A percentile compares a stretch with the other conserved stretches of the same genome.
phyloP scores from a whole-genome alignment of 2,888 invertebrate species.

The Amiota mariae region DNA sequence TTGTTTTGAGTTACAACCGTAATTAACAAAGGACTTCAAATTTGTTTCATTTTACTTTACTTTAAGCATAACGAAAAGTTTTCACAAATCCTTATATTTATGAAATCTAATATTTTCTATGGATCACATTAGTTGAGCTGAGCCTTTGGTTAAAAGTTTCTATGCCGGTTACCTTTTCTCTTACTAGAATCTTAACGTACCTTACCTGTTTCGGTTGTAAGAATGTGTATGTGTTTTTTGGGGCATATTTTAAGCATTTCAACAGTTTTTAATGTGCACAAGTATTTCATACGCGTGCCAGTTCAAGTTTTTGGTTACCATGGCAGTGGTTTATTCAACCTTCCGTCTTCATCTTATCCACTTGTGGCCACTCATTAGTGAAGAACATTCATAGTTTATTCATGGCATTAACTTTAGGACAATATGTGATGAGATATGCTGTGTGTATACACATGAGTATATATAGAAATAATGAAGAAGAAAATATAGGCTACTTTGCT shows the following conservation, averaged over 20 bases:
- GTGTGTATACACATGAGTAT: too few relatives aligned
- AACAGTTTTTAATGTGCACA: neutral
- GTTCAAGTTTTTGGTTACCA: too few relatives aligned
- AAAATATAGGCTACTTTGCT: neutral
- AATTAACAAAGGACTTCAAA: constrained; percentile 23
- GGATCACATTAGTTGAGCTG: neutral
- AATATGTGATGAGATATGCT: too few relatives aligned
- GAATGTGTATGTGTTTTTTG: neutral
- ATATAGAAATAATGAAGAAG: neutral
- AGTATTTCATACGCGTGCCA: neutral
- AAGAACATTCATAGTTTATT: too few relatives aligned
- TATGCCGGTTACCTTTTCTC: neutral
- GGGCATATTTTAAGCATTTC: neutral
- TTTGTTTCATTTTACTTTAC: neutral
- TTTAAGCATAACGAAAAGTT: neutral
- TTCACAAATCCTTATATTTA: neutral
- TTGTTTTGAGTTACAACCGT: neutral
- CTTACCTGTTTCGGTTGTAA: neutral
- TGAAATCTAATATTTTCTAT: constrained; percentile 2
- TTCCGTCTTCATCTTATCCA: too few relatives aligned
- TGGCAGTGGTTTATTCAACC: too few relatives aligned
- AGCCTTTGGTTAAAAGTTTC: neutral
- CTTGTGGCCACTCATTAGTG: too few relatives aligned
- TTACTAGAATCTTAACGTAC: too few relatives aligned
- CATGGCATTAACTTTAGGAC: neutral